Conservation (phyloP, 2,797 vertebrate species). For the Acanthurus leucopareius region DNA sequence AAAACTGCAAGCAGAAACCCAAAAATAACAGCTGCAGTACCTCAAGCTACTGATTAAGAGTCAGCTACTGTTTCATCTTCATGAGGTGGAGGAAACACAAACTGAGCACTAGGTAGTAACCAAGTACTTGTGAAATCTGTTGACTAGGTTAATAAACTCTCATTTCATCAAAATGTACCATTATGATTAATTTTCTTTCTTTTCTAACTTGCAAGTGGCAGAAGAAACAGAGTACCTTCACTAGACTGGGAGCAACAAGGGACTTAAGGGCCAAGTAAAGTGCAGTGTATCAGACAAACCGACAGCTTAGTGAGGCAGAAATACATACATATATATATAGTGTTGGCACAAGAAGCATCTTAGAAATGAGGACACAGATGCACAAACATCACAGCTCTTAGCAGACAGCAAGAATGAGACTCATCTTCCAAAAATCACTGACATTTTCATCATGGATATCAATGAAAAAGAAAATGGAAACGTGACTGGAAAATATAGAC, state of each 20-base stretch:
- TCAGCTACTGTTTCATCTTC: conserved; percentile 49
- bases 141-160: background rate
- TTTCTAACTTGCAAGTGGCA: background rate
- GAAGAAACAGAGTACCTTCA: background rate
- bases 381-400: conserved; percentile 5
- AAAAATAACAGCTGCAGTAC: conserved; percentile 68
- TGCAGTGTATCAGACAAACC: conserved; percentile 6
- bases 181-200: background rate
- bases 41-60: conserved; percentile 64
- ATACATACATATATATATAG: conserved; percentile 3
- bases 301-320: conserved; percentile 37
- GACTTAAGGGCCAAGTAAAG: conserved; percentile 7
- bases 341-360: conserved; percentile 23
- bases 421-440: conserved; percentile 34
- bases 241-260: background rate
- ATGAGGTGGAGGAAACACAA: conserved; percentile 17
- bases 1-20: conserved; percentile 45
- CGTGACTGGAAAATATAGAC: conserved; percentile 21
- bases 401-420: background rate
- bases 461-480: conserved; percentile 18
- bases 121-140: background rate
- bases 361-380: background rate
- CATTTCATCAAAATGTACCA: background rate
- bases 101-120: background rate
- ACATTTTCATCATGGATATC: conserved; percentile 31